Percentiles rank a stretch among this genome's conserved stretches.
These are phyloP conservation scores for Orthosia cruda DNA, from an alignment of 2,888 invertebrate species.

Conservation along the genomic window DNA sequence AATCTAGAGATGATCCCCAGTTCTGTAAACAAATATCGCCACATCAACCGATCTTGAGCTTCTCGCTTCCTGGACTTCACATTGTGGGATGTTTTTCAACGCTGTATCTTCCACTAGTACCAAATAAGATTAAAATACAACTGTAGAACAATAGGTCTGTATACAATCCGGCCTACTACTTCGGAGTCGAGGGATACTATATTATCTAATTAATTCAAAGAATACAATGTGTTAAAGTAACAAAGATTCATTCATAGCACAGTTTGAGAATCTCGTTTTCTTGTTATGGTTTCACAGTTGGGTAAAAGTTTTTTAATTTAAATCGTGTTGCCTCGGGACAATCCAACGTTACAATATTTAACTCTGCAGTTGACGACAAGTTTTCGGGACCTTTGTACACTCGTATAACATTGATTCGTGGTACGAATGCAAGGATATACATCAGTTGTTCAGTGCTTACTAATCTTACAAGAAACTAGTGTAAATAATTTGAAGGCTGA, in stretches of 20 bases:
- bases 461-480: too few species aligned
- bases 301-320: constrained; percentile 78
- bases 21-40: background rate
- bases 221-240: constrained; percentile 63
- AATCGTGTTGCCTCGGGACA: constrained; percentile 70
- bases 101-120: too few species aligned
- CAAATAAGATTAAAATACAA: too few species aligned
- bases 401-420: constrained; percentile 62
- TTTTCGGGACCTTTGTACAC: constrained; percentile 53
- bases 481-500: too few species aligned
- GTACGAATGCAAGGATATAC: constrained; percentile 40
- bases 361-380: constrained; percentile 59
- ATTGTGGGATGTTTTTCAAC: too few species aligned
- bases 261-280: constrained; percentile 69
- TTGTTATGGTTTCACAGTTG: constrained; percentile 68
- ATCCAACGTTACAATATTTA: constrained; percentile 67
- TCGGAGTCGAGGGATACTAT: background rate
- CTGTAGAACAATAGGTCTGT: background rate
- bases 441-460: too few species aligned
- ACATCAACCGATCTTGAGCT: too few species aligned
- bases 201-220: constrained; percentile 13
- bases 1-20: background rate
- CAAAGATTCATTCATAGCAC: constrained; percentile 66
- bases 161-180: background rate
- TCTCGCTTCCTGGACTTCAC: too few species aligned